These are phyloP conservation scores for Linepithema humile DNA, from an alignment of 1,140 invertebrate species.

Conservation along the genomic window DNA sequence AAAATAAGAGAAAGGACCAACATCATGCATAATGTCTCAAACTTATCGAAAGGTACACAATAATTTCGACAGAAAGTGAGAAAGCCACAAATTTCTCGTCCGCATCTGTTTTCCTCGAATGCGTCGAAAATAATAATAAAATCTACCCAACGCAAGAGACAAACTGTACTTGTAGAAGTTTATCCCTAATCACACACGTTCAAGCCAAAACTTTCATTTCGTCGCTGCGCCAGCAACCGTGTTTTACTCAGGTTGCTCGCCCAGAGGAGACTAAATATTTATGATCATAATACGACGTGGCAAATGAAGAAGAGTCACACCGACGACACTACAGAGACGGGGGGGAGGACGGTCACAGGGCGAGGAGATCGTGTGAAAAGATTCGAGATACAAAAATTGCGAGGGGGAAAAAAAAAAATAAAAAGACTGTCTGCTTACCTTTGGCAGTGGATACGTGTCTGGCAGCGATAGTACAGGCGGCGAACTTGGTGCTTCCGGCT, in stretches of 20 bases:
- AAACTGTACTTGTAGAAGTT: constrained; percentile 1
- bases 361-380: neutral
- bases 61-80: constrained; percentile 16
- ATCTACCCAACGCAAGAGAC: neutral
- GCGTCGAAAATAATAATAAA: constrained; percentile 15
- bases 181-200: constrained; percentile 12
- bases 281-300: constrained; percentile 13
- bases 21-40: constrained; percentile 40
- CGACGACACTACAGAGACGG: constrained; percentile 12
- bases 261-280: neutral
- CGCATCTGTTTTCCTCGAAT: neutral
- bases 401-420: neutral
- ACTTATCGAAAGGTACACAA: constrained; percentile 25
- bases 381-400: constrained; percentile 1
- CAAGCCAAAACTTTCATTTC: constrained; percentile 52
- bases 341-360: neutral
- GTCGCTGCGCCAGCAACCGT: constrained; percentile 15
- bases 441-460: constrained; percentile 83
- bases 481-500: constrained; percentile 79
- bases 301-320: constrained; percentile 43
- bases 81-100: constrained; percentile 3
- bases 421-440: constrained; percentile 72
- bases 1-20: constrained; percentile 34
- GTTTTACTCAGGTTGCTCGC: constrained; percentile 1
- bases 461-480: constrained; percentile 82